phyloP scores from a whole-genome alignment of 2,888 invertebrate species.

The Ceraclea dissimilis region DNA sequence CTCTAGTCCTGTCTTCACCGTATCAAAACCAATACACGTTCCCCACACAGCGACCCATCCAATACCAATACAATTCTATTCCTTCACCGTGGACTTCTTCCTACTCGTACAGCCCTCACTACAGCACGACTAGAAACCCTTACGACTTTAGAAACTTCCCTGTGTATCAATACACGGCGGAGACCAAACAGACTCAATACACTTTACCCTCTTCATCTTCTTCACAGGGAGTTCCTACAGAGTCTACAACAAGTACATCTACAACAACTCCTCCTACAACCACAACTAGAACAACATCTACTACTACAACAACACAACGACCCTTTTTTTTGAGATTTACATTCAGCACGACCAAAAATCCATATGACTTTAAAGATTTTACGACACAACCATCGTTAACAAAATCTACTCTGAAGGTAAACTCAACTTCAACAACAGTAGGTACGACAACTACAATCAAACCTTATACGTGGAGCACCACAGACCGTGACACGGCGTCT shows the following conservation, averaged over 20 bases:
- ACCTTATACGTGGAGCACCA: constrained; percentile 36
- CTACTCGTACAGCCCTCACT: constrained; percentile 18
- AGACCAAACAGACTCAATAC: constrained; percentile 30
- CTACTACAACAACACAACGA: constrained; percentile 23
- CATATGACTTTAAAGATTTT: constrained; percentile 48
- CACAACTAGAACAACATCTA: constrained; percentile 26
- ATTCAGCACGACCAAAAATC: constrained; percentile 48
- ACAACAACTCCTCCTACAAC: constrained; percentile 26
- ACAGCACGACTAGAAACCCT: constrained; percentile 30
- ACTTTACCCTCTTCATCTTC: constrained; percentile 24
- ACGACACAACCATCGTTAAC: constrained; percentile 23
- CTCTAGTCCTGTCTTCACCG: constrained; percentile 33
- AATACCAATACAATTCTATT: constrained; percentile 26
- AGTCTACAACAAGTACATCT: constrained; percentile 27
- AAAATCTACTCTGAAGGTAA: constrained; percentile 31
- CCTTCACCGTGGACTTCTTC: constrained; percentile 16
- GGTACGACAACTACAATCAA: constrained; percentile 31
- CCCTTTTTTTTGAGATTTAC: constrained; percentile 38
- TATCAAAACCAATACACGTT: constrained; percentile 23
- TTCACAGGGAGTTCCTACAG: constrained; percentile 18
- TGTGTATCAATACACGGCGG: constrained; percentile 32
- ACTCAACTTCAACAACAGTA: constrained; percentile 33
- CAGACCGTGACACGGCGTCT: constrained; percentile 31
- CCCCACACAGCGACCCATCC: constrained; percentile 30
- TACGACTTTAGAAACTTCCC: constrained; percentile 25